Percentiles rank a stretch among this genome's conserved stretches.
Conservation (phyloP, 2,113 vertebrate genomes). For the Eupsittula cactorum region DNA sequence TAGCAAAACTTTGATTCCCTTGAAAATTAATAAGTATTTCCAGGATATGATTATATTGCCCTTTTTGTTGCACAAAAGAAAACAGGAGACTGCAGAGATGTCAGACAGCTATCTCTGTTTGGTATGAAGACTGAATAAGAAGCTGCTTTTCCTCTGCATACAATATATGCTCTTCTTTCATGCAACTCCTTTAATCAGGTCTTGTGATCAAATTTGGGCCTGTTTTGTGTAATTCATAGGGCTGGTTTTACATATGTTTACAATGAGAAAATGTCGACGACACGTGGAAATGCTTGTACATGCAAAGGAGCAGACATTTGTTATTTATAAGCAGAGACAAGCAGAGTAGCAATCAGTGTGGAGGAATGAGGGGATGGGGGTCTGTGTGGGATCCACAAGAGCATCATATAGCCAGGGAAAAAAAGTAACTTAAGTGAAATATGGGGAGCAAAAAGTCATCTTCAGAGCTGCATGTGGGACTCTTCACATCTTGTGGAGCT, state of each 20-base stretch:
- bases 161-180: conserved; percentile 6
- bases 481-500: background rate
- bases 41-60: background rate
- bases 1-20: background rate
- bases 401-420: accelerated
- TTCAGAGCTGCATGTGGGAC: background rate
- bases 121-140: background rate
- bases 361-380: background rate
- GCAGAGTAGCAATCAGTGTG: background rate
- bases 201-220: conserved; percentile 7
- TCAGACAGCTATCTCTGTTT: background rate
- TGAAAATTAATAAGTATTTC: background rate
- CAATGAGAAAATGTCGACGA: background rate
- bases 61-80: background rate
- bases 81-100: background rate
- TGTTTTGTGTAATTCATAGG: background rate
- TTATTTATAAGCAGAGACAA: background rate
- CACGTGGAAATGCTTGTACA: background rate
- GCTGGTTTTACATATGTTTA: background rate
- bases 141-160: background rate
- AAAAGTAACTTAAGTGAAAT: accelerated
- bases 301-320: background rate
- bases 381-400: background rate
- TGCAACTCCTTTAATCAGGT: conserved; percentile 11
- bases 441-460: background rate